A percentile compares a stretch with the other conserved stretches of the same genome.
Conservation (phyloP, 2,797 vertebrate genomes). For the Pteronotus mesoamericanus region DNA sequence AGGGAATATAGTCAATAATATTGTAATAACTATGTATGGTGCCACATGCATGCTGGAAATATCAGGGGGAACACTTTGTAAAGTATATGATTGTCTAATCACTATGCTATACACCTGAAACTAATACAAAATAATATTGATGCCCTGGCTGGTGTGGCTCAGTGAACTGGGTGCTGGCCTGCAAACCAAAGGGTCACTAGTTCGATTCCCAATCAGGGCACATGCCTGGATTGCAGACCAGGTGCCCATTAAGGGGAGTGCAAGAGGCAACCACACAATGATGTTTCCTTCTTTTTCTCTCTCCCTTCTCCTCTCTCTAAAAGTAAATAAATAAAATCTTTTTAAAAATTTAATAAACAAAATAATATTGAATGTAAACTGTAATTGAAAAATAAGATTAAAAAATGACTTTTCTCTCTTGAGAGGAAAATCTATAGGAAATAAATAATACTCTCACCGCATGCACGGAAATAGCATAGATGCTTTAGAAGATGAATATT, state of each 20-base stretch:
- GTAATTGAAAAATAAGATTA: not conserved
- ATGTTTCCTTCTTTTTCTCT: too few relatives aligned
- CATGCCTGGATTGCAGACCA: too few relatives aligned
- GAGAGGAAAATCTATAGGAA: slow-evolving; percentile 18
- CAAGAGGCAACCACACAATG: too few relatives aligned
- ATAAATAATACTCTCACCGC: not conserved
- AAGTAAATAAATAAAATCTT: too few relatives aligned
- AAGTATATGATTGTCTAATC: not conserved
- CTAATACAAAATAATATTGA: not conserved
- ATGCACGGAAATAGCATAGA: not conserved
- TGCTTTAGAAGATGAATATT: not conserved
- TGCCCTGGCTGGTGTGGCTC: too few relatives aligned
- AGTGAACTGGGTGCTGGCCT: too few relatives aligned
- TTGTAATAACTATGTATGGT: not conserved
- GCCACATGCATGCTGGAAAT: not conserved
- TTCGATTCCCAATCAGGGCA: too few relatives aligned
- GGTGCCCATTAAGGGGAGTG: too few relatives aligned
- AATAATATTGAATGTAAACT: not conserved
- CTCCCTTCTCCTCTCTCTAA: too few relatives aligned
- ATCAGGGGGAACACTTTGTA: not conserved
- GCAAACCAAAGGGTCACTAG: too few relatives aligned
- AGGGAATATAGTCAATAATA: not conserved
- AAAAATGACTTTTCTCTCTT: not conserved
- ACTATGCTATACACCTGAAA: not conserved
- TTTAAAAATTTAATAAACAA: too few relatives aligned